phyloP scores from a whole-genome alignment of 2,797 vertebrate genomes.

The Malacoctenus gilli region DNA sequence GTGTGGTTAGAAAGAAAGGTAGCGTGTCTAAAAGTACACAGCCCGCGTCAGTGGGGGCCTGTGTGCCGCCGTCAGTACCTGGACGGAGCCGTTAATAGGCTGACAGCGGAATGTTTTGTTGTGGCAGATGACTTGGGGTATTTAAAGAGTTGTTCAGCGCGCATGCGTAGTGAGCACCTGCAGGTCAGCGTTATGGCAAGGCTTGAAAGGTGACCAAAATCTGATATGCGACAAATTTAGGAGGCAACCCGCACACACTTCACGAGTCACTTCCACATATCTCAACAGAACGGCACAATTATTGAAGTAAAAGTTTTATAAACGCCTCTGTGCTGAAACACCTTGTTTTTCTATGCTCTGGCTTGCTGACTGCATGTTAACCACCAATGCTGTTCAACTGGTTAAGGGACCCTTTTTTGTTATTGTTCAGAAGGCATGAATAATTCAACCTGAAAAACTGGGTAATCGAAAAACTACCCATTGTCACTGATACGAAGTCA shows the following conservation, averaged over 20 bases:
- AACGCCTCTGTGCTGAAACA: too few relatives aligned
- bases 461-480: conserved; percentile 16
- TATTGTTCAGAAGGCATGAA: conserved; percentile 22
- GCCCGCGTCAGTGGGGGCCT: conserved; percentile 48
- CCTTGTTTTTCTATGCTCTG: conserved; percentile 1
- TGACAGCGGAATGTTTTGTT: conserved; percentile 81
- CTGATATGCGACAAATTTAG: conserved; percentile 74
- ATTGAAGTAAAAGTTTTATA: too few relatives aligned
- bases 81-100: conserved; percentile 62
- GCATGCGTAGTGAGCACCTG: conserved; percentile 76
- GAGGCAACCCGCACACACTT: not conserved
- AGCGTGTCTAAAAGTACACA: conserved; percentile 48
- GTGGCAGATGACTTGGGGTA: conserved; percentile 83
- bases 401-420: conserved; percentile 23
- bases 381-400: conserved; percentile 30
- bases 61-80: conserved; percentile 36
- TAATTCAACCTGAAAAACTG: conserved; percentile 17
- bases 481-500: conserved; percentile 17
- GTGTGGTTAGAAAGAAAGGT: conserved; percentile 23
- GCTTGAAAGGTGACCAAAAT: conserved; percentile 73
- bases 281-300: not conserved
- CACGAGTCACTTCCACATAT: not conserved
- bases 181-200: conserved; percentile 66
- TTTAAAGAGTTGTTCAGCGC: conserved; percentile 81
- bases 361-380: conserved; percentile 11